Base-by-base conservation (phyloP, 2,113 vertebrate genomes). In the Phaethon lepturus region DNA sequence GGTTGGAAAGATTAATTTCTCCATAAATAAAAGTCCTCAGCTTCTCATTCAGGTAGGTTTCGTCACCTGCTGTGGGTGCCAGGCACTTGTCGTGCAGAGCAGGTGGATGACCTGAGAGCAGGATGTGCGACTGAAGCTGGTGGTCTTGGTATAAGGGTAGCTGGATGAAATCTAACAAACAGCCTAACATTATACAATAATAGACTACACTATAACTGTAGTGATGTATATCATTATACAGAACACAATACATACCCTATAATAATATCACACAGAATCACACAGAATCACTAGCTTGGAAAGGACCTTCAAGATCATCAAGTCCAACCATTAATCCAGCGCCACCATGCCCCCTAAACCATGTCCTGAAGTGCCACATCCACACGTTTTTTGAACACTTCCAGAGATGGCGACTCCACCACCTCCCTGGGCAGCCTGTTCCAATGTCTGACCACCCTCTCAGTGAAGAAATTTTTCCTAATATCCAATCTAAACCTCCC, bases 131-230 rank as follows among this genome's bases (percentile, higher is more conserved):
- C 5, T 47, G 16, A 33, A 73, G 31, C 35, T 38, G 52, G 23
- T 33, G 31, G 25, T 55, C 31, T 76, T 0, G 0, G 16, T 24
- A 13, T 16, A 81, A 28, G 7, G 13, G 64, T 9, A 85, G 59
- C 35, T 56, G 35, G 45, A 81, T 26, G 23, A 74, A 90, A 84
- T 64, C 23, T 53, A 77, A 42, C 35, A 56, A 77, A 42, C 35
- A 56, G 35, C 7, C 18, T 35, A 79, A 72, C 7, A 26, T 45
- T 29, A 75, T 1, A 19, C 11, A 76, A 53, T 24, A 86, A 76
- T 4, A 68, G 26, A 31, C 24, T 7, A 68, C 11, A 23, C 8
- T 35, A 31, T 29, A 87, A 74, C 20, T 49, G 69, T 15, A 92
- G 10, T 1, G 1, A 87, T 66, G 66, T 23, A 6, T 35, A 53